Evolutionary conservation across 1,140 invertebrate genomes (phyloP).

Genomic region (Aphaenogaster floridana): DNA sequence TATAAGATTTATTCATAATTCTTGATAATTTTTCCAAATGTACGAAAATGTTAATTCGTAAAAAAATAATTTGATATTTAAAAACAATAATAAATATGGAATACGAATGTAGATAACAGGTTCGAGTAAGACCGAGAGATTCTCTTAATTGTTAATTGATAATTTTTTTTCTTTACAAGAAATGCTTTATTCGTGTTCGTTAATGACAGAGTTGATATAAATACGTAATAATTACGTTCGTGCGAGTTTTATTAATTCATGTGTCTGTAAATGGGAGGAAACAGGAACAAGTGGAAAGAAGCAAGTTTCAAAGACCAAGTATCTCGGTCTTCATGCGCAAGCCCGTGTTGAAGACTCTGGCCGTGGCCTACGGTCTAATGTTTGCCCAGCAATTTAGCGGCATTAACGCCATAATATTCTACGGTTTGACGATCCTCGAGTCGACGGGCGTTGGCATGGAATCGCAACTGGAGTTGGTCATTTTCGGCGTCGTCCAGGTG

Average conservation of each 20-base stretch:
- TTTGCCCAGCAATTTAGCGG: constrained; percentile 91
- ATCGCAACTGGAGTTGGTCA: constrained; percentile 86
- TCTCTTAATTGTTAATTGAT: neutral
- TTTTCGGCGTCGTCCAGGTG: constrained; percentile 92
- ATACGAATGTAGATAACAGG: neutral
- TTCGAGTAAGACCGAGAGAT: neutral
- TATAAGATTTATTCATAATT: neutral
- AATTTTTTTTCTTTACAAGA: neutral
- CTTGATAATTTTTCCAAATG: neutral
- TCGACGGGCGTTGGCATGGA: constrained; percentile 82
- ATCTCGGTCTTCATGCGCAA: constrained; percentile 58
- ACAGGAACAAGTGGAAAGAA: constrained; percentile 53
- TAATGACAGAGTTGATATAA: neutral
- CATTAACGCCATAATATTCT: constrained; percentile 94
- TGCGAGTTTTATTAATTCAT: neutral
- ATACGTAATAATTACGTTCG: neutral
- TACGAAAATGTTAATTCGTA: neutral
- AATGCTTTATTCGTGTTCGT: neutral
- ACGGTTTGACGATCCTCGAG: constrained; percentile 89
- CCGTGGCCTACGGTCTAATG: constrained; percentile 85
- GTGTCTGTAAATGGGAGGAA: constrained; percentile 32
- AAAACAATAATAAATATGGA: neutral
- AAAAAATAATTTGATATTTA: neutral
- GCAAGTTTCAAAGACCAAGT: neutral
- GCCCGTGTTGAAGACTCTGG: constrained; percentile 69